Evolutionary conservation across 2,888 invertebrate species (phyloP).

Genomic region (Biston stratarius): DNA sequence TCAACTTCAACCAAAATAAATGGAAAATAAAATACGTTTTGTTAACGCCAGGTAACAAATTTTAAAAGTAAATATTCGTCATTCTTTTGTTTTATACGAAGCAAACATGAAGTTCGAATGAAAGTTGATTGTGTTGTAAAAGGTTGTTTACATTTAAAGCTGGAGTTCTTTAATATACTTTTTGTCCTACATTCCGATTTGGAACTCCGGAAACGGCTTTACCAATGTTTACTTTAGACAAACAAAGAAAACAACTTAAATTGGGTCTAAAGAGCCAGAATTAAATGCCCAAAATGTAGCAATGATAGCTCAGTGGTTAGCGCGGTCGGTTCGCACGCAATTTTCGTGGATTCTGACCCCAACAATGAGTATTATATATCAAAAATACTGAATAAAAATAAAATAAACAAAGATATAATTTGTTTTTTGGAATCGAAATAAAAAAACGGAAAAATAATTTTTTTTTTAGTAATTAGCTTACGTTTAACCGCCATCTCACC

Average conservation of each 20-base stretch:
- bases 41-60: constrained; percentile 49
- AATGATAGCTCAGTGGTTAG: too few relatives aligned
- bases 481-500: too few relatives aligned
- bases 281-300: too few relatives aligned
- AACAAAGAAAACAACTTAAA: neutral
- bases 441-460: too few relatives aligned
- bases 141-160: constrained; percentile 18
- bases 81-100: constrained; percentile 35
- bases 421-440: too few relatives aligned
- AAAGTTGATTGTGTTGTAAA: constrained; percentile 34
- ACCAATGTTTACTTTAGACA: neutral
- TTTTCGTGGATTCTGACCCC: too few relatives aligned
- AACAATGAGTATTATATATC: too few relatives aligned
- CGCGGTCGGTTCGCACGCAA: too few relatives aligned
- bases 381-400: too few relatives aligned
- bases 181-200: constrained; percentile 22
- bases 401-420: too few relatives aligned
- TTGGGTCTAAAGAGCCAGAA: too few relatives aligned
- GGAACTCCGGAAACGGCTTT: constrained; percentile 18
- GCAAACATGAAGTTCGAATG: constrained; percentile 27
- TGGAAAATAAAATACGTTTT: constrained; percentile 38
- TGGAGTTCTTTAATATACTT: constrained; percentile 12
- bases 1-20: constrained; percentile 47
- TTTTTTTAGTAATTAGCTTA: too few relatives aligned
- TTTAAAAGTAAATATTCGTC: constrained; percentile 42